Conservation (phyloP, 2,113 vertebrate genomes). For the Echinops telfairi region DNA sequence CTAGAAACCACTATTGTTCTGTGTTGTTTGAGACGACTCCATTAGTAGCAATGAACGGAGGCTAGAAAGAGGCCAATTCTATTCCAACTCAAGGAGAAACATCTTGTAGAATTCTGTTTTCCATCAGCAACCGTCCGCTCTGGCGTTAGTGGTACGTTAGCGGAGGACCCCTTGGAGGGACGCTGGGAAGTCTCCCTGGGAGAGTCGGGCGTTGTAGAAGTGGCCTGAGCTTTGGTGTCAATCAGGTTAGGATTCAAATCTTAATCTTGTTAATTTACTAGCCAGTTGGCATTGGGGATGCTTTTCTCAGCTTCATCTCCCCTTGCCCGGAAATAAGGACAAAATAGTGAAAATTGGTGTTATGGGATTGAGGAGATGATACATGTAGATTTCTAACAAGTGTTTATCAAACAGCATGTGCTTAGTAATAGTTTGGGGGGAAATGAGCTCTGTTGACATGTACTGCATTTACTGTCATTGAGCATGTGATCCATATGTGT, state of each 20-base stretch:
- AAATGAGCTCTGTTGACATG: neutral
- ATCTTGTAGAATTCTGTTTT: neutral
- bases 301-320: neutral
- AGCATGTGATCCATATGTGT: neutral
- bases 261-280: neutral
- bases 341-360: neutral
- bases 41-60: constrained; percentile 23
- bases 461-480: neutral
- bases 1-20: constrained; percentile 47
- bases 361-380: neutral
- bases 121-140: neutral
- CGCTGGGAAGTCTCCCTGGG: neutral
- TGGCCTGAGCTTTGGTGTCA: neutral
- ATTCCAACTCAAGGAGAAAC: constrained; percentile 1
- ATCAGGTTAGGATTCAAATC: neutral
- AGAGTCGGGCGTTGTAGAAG: neutral
- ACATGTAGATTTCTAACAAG: neutral
- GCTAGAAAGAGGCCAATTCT: neutral
- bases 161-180: neutral
- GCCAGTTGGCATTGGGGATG: neutral
- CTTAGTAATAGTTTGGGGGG: neutral
- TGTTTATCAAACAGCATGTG: neutral
- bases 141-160: neutral
- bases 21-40: constrained; percentile 55
- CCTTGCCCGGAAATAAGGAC: neutral